Evolutionary conservation across 2,888 invertebrate genomes (phyloP).

Genomic region (Lycocerus yunnanus): DNA sequence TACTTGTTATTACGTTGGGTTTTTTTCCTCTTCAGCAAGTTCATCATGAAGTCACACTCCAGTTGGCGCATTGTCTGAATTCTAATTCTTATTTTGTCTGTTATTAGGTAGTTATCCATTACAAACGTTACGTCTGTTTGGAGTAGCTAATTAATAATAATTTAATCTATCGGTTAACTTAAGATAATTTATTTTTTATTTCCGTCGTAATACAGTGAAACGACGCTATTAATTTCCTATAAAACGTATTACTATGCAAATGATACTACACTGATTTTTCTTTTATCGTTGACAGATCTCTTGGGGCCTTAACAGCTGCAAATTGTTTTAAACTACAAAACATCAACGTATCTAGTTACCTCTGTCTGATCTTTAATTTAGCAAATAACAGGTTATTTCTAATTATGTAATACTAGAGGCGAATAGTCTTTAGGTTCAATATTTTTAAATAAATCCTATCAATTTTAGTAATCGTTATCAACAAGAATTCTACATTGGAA

Average conservation of each 20-base stretch:
- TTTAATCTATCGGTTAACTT: not conserved
- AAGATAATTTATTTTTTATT: not conserved
- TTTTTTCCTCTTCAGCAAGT: not conserved
- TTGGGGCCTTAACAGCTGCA: not conserved
- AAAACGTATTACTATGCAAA: not conserved
- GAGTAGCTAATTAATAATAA: not conserved
- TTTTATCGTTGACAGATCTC: not conserved
- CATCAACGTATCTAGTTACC: not conserved
- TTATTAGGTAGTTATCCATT: not conserved
- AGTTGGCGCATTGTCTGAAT: not conserved
- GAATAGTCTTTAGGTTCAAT: not conserved
- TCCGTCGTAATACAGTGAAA: not conserved
- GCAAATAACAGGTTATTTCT: not conserved
- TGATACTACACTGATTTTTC: not conserved
- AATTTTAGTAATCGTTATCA: not conserved
- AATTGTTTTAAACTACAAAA: not conserved
- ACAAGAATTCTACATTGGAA: not conserved
- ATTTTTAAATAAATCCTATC: not conserved
- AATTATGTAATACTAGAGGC: not conserved
- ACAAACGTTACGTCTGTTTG: not conserved
- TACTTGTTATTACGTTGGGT: not conserved
- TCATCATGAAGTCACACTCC: not conserved
- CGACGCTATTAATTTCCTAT: not conserved
- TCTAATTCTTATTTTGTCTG: not conserved
- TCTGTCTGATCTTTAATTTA: not conserved